Base-by-base conservation (phyloP, 53 echinoderm and acorn worm species). In the Holothuria scabra region DNA sequence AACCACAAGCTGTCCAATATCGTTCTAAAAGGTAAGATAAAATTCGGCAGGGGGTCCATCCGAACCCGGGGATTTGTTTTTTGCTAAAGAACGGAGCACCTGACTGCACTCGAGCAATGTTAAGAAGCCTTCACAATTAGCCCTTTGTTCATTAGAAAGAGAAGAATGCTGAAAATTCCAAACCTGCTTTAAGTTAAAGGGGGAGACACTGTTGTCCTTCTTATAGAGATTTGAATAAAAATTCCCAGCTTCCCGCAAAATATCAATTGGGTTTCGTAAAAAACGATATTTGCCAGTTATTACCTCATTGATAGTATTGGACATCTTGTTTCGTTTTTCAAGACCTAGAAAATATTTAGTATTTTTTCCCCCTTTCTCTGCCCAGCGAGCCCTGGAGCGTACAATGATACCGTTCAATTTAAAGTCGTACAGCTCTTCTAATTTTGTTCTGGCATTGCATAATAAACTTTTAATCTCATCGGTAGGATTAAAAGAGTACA, bases 351-450 rank as follows among this genome's bases (percentile, higher is more conserved):
- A 66, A n/a, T 8, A 31, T n/a, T n/a, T n/a, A 23, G 66, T 66
- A 66, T 66, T 66, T 66, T 66, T 28, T n/a, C 8, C 66, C 66
- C 66, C 28, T 66, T 66, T 33, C 33, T 33, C 33, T 19, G 16
- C 34, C 66, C 29, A 9, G 18, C 28, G 28, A 20, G 30, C 13
- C 66, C 28, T 6, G 3, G 35, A 4, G 3, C 35, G 66, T 26
- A 66, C 66, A 23, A 66, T 33, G 26, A 66, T 66, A 66, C 66
- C 66, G 18, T 66, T 66, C 10, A 66, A 26, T 66, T 66, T 66
- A 1, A 26, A 60, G 61, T 66, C 28, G 24, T 13, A 66, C 12
- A 66, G 6, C 29, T 23, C 28, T 23, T 33, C 28, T 66, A 66
- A 28, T 28, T 18, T n/a, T n/a, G n/a, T n/a, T n/a, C n/a, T n/a